Base-by-base conservation (phyloP, 2,888 invertebrate species). In the Machimus rusticus region DNA sequence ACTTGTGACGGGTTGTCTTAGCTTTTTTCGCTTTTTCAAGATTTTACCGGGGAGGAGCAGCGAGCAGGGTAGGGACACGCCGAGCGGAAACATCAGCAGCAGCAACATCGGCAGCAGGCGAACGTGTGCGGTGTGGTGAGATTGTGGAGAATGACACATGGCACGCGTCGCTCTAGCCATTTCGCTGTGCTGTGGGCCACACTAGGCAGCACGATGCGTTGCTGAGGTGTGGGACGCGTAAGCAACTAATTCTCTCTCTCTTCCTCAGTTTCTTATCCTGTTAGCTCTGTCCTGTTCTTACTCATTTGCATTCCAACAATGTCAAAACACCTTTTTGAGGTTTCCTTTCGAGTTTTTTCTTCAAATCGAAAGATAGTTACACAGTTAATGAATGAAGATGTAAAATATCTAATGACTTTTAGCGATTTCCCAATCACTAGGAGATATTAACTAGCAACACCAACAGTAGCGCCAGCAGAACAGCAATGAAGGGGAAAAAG, bases 101-200 rank as follows among this genome's bases (percentile, higher is more conserved):
- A 66, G 77, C 88, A 85, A 78, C 88, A 86, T 46, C 37, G 23
- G 78, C 43, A 39, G 78, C 37, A 8, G 78, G 78, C 79, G 66
- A 66, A 77, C 88, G 81, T 55, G 82, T 82, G 87, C 66, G 82
- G 82, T 79, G 79, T 55, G 87, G 87, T 87, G 74, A 43, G 85
- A 66, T 55, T 46, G 43, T 34, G 76, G 39, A 85, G 84, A 85
- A 85, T 87, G 87, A 88, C 88, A 87, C 88, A 88, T 86, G 88
- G 88, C 88, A 88, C 88, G 88, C 88, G 88, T 85, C 88, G 74
- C 74, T 84, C 66, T 66, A 34, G 86, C 66, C 55, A 76, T 81
- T 85, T 86, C 34, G 31, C 34, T 28, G 77, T 77, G 23, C 12
- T 51, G 86, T 74, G n/a, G 43, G 51, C 23, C 51, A 66, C 66